Evolutionary conservation across 1,140 invertebrate species (phyloP).

Genomic region (Drosophila jambulina): DNA sequence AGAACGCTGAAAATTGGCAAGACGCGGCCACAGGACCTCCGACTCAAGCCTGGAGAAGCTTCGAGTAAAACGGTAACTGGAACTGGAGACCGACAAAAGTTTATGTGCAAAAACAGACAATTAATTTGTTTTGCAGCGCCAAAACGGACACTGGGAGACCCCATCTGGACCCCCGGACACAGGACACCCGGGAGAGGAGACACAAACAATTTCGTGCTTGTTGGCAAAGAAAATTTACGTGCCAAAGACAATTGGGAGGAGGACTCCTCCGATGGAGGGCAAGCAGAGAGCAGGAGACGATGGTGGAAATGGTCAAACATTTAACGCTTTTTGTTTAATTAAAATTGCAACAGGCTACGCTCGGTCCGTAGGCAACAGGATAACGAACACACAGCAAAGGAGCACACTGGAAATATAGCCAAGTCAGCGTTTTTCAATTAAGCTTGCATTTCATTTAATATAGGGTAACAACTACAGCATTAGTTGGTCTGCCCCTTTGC

Average conservation of each 20-base stretch:
- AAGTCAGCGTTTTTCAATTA: slow-evolving; percentile 76
- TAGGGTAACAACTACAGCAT: slow-evolving; percentile 43
- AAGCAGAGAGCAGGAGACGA: slow-evolving; percentile 3
- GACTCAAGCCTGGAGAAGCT: slow-evolving; percentile 4
- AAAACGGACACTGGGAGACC: slow-evolving; percentile 32
- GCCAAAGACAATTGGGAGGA: slow-evolving; percentile 69
- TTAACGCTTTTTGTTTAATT: slow-evolving; percentile 82
- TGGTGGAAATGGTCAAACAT: slow-evolving; percentile 70
- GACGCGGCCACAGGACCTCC: slow-evolving; percentile 43
- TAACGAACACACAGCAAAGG: not conserved
- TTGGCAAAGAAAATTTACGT: slow-evolving; percentile 83
- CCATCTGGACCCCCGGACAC: slow-evolving; percentile 28
- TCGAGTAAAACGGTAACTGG: slow-evolving; percentile 5
- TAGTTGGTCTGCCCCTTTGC: slow-evolving; percentile 35
- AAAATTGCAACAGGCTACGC: slow-evolving; percentile 74
- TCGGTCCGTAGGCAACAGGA: slow-evolving; percentile 16
- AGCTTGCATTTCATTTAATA: slow-evolving; percentile 73
- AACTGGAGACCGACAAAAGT: slow-evolving; percentile 56
- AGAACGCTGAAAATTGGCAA: slow-evolving; percentile 66
- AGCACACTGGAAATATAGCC: not conserved
- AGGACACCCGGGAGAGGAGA: slow-evolving; percentile 30
- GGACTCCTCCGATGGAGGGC: slow-evolving; percentile 1
- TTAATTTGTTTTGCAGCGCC: slow-evolving; percentile 76
- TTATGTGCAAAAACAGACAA: slow-evolving; percentile 77
- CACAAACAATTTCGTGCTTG: slow-evolving; percentile 79